Conservation (phyloP, 2,888 invertebrate species). For the Tryphoninae sp. region DNA sequence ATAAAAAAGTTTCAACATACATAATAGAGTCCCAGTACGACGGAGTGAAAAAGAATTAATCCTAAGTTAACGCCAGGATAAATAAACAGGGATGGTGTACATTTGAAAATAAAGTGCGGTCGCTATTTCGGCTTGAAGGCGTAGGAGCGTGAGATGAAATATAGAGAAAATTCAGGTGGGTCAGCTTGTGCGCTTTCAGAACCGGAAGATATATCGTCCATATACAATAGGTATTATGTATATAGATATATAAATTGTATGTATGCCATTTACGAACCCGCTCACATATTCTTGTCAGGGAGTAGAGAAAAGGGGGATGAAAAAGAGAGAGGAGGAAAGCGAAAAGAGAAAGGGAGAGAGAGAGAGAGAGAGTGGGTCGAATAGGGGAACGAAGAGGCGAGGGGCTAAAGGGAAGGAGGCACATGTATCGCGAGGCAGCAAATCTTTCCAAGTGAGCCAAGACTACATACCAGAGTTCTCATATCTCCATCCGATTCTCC, state of each 20-base stretch:
- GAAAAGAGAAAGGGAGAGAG: conserved; percentile 26
- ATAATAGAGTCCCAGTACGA: not conserved
- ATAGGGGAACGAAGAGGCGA: conserved; percentile 6
- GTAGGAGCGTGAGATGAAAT: not conserved
- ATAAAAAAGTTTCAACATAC: not conserved
- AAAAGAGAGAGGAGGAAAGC: not conserved
- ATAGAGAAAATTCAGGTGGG: conserved; percentile 10
- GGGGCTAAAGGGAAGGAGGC: conserved; percentile 6
- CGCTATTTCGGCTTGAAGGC: too few species aligned
- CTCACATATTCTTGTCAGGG: conserved; percentile 50
- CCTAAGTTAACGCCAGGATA: too few species aligned
- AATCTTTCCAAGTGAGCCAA: conserved; percentile 46
- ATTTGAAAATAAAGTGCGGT: too few species aligned
- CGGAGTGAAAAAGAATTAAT: not conserved
- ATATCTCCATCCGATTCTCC: conserved; percentile 56
- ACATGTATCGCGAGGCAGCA: conserved; percentile 46
- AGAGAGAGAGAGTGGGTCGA: conserved; percentile 6
- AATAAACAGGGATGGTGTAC: too few species aligned
- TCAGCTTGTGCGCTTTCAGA: conserved; percentile 41
- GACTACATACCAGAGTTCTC: conserved; percentile 44
- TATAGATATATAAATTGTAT: conserved; percentile 27
- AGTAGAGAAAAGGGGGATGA: not conserved
- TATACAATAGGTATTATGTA: conserved; percentile 38
- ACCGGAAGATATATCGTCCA: conserved; percentile 40
- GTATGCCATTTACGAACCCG: conserved; percentile 41